Evolutionary conservation across 2,113 vertebrate genomes (phyloP).

Genomic region (Phylloscopus whistleri): DNA sequence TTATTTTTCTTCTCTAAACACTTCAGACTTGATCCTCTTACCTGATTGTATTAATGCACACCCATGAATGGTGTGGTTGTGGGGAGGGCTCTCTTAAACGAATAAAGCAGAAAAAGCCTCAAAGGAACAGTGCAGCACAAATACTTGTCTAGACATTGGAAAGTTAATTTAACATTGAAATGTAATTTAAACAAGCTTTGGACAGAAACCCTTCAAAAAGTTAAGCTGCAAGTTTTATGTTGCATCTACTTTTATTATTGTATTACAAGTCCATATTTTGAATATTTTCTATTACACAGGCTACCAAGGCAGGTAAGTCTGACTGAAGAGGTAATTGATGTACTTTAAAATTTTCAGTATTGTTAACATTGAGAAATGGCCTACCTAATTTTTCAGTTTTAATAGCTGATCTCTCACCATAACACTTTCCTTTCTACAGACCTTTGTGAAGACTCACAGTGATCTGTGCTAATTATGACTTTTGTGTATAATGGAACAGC

Average conservation of each 20-base stretch:
- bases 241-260: not conserved
- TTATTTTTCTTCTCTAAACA: not conserved
- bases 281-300: not conserved
- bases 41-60: not conserved
- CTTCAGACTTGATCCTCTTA: not conserved
- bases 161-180: not conserved
- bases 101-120: not conserved
- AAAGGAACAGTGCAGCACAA: not conserved
- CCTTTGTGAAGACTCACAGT: not conserved
- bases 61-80: not conserved
- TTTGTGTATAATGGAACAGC: not conserved
- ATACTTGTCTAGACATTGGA: not conserved
- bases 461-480: not conserved
- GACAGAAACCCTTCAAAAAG: not conserved
- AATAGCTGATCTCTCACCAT: not conserved
- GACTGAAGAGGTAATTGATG: not conserved
- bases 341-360: not conserved
- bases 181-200: not conserved
- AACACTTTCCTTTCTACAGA: not conserved
- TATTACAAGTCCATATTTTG: not conserved
- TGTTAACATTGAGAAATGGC: not conserved
- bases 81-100: not conserved
- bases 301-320: not conserved
- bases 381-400: not conserved
- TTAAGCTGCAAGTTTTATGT: not conserved